Percentiles rank a stretch among this genome's conserved stretches.
phyloP scores from a whole-genome alignment of 2,113 vertebrate species.

The Ardeotis arabs region DNA sequence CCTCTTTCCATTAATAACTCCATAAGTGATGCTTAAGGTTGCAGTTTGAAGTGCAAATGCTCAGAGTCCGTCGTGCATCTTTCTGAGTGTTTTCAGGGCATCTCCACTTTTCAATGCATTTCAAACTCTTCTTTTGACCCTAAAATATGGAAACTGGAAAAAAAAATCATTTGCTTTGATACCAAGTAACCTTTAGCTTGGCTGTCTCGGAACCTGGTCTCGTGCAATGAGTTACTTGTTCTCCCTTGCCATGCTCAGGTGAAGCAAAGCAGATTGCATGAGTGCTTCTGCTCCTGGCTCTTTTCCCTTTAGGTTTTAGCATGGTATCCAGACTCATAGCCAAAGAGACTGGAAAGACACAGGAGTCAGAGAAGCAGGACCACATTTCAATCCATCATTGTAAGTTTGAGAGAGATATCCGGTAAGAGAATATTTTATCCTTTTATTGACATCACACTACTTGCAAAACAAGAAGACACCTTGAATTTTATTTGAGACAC shows the following conservation, averaged over 20 bases:
- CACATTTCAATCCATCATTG: neutral
- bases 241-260: neutral
- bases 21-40: fast-evolving
- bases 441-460: neutral
- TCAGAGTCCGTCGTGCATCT: neutral
- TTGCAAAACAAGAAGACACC: neutral
- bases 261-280: neutral
- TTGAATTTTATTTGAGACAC: neutral
- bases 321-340: neutral
- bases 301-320: neutral
- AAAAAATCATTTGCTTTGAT: neutral
- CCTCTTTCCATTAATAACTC: neutral
- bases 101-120: neutral
- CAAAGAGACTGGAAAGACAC: neutral
- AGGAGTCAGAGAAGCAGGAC: neutral
- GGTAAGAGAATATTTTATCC: neutral
- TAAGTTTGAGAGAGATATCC: neutral
- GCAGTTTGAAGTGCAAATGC: neutral
- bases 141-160: neutral
- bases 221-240: neutral
- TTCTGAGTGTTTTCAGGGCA: neutral
- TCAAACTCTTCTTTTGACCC: neutral
- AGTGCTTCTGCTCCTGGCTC: neutral
- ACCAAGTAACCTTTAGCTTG: neutral
- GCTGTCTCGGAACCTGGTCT: neutral